Conservation (phyloP, 92 coral and sea anemone genomes). For the Phenganax subtilis region DNA sequence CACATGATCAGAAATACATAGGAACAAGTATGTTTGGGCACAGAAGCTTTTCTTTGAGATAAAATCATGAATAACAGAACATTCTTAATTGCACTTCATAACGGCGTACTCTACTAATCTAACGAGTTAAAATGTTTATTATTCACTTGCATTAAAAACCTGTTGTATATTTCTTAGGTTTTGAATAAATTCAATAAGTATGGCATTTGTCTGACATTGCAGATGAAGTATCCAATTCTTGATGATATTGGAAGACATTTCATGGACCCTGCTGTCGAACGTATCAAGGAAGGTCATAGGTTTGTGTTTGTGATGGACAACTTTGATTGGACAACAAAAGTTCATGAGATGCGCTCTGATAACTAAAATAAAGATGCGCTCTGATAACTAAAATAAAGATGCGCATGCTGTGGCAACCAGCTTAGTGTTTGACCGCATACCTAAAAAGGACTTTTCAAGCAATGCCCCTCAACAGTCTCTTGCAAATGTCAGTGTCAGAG, state of each 20-base stretch:
- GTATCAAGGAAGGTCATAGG: constrained; percentile 22
- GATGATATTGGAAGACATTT: constrained; percentile 20
- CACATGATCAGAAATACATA: too few relatives aligned
- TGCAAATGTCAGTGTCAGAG: constrained; percentile 6
- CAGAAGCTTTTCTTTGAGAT: too few relatives aligned
- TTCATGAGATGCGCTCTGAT: constrained; percentile 19
- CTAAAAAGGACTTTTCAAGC: constrained; percentile 17
- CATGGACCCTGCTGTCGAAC: constrained; percentile 31
- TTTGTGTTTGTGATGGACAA: constrained; percentile 25
- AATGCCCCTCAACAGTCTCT: constrained; percentile 20
- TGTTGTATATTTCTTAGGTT: not conserved
- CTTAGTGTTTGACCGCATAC: constrained; percentile 23
- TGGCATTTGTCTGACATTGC: constrained; percentile 23
- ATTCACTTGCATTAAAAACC: not conserved
- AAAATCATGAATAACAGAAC: too few relatives aligned
- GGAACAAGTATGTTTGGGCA: too few relatives aligned
- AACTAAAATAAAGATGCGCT: constrained; percentile 11
- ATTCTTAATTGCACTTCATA: too few relatives aligned
- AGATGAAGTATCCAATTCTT: constrained; percentile 24
- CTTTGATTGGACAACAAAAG: constrained; percentile 25
- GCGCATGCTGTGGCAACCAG: constrained; percentile 19
- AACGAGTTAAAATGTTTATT: not conserved
- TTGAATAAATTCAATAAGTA: constrained; percentile 23
- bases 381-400: constrained; percentile 18
- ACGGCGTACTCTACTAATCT: not conserved